Base-by-base conservation (phyloP, 2,888 invertebrate species). In the Cremastinae sp. region DNA sequence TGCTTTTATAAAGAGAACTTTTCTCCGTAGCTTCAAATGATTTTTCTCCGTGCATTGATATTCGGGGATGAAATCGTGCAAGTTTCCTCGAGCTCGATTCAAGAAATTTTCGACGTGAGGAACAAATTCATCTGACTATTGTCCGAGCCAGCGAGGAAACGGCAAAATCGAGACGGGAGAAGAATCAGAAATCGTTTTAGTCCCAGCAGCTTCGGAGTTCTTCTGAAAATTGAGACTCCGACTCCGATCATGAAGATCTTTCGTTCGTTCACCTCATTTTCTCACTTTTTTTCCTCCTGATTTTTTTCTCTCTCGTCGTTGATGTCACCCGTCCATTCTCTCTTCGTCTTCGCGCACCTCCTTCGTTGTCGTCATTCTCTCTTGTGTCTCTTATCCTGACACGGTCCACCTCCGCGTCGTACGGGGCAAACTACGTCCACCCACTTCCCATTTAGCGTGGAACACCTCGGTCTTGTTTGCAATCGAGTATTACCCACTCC, bases 381-480 rank as follows among this genome's bases (percentile, higher is more conserved):
- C 14, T 59, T 39, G 55, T 28, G 53, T 73, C 61, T 59, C 28
- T 70, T 49, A 35, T 56, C 62, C 53, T 65, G 78, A 78, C 72
- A 71, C 66, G 70, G 64, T 79, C 75, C 76, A 78, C 74, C 80
- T 78, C 75, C 79, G 70, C 76, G 69, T 74, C 62, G 53, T 64
- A 69, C 72, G 53, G 64, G 78, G 70, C 80, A 81, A 80, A 80
- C 77, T 62, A 79, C 79, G 80, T 81, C 79, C 79, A 81, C 81
- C 80, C 79, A 81, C 80, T 73, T 71, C 35, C 64, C 79, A 80
- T 81, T 81, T 80, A 80, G 78, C 77, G 59, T 55, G 61, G 72
- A 79, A 76, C 76, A 77, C 78, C 72, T 78, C 66, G 77, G 45
- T 45, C 41, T 58, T 64, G 59, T 64, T 74, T 53, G 73, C 74